Evolutionary conservation across 2,888 invertebrate species (phyloP).

Genomic region (Anthrax anthrax): DNA sequence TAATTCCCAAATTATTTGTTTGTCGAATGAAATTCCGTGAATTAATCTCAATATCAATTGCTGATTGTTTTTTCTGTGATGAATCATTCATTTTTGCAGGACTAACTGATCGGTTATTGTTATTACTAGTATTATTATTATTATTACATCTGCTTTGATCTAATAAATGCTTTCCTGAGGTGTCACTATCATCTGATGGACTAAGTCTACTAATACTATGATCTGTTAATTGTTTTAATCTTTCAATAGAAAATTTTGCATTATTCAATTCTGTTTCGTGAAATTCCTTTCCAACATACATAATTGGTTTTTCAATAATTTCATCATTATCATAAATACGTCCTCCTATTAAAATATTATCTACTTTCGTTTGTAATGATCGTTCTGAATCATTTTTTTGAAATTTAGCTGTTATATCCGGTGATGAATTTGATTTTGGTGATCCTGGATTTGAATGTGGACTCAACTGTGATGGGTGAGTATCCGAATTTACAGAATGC

Average conservation of each 20-base stretch:
- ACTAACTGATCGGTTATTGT: background rate
- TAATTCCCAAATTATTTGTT: background rate
- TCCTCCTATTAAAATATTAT: conserved; percentile 9
- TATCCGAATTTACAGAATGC: conserved; percentile 27
- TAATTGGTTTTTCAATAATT: conserved; percentile 1
- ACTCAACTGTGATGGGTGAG: conserved; percentile 27
- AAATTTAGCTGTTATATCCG: conserved; percentile 11
- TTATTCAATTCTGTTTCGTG: conserved; percentile 13
- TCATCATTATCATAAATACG: conserved; percentile 5
- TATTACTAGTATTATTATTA: conserved; percentile 7
- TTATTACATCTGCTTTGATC: conserved; percentile 16
- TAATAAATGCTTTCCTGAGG: conserved; percentile 9
- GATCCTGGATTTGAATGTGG: conserved; percentile 33
- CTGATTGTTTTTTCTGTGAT: background rate
- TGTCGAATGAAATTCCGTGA: conserved; percentile 12
- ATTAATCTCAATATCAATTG: conserved; percentile 18
- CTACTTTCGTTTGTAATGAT: conserved; percentile 10
- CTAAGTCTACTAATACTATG: conserved; percentile 28
- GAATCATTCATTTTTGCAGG: background rate
- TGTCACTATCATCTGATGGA: conserved; percentile 18
- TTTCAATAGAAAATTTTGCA: conserved; percentile 29
- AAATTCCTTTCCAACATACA: conserved; percentile 3
- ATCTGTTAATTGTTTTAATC: conserved; percentile 31
- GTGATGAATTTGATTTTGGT: conserved; percentile 31
- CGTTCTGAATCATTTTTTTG: conserved; percentile 9